Evolutionary conservation across 2,888 invertebrate species (phyloP).

Genomic region (Tetramorium bicarinatum): DNA sequence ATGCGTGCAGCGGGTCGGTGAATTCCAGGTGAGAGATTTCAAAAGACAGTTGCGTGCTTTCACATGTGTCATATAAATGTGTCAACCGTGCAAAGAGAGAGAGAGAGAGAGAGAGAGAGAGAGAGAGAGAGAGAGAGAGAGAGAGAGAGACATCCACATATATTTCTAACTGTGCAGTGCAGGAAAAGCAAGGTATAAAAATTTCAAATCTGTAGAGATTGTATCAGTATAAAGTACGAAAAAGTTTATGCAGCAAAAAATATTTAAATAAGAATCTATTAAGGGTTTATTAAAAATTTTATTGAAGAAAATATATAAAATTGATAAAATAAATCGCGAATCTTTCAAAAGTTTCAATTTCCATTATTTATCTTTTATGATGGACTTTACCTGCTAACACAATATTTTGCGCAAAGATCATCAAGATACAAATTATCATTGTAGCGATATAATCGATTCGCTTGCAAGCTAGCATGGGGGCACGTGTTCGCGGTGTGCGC

Average conservation of each 20-base stretch:
- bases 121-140: no score
- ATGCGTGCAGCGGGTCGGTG: not conserved
- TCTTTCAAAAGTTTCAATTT: not conserved
- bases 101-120: no score
- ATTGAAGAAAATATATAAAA: not conserved
- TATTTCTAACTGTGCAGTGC: not conserved
- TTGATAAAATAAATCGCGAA: not conserved
- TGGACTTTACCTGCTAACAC: not conserved
- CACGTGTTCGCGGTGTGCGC: not conserved
- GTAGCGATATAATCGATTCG: slow-evolving; percentile 20
- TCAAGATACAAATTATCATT: slow-evolving; percentile 9
- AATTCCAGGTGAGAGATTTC: slow-evolving; percentile 44
- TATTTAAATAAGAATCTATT: not conserved
- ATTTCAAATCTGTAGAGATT: not conserved
- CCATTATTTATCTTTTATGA: not conserved
- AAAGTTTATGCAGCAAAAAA: not conserved
- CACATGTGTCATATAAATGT: slow-evolving; percentile 18
- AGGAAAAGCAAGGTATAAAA: not conserved
- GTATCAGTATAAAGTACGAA: not conserved
- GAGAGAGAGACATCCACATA: not conserved
- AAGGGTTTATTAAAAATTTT: not conserved
- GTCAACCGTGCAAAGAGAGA: no score
- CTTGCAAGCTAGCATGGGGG: not conserved
- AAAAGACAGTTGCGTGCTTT: slow-evolving; percentile 21
- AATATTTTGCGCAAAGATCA: not conserved